Evolutionary conservation across 2,888 invertebrate species (phyloP).

Genomic region (Cistogaster globosa): DNA sequence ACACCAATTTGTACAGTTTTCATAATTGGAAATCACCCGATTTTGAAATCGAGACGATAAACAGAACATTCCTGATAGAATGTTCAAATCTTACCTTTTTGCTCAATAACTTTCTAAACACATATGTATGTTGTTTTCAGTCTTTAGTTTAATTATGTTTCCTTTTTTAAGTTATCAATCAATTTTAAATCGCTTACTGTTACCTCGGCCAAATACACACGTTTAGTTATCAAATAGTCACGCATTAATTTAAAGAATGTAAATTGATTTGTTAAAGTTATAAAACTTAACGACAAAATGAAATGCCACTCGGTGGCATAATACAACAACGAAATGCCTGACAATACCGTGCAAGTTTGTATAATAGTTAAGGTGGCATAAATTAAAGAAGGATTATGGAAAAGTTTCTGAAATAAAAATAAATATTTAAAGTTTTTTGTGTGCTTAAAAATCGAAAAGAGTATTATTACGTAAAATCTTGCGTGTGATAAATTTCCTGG

Average conservation of each 20-base stretch:
- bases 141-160: conserved; percentile 50
- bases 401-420: conserved; percentile 88
- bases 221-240: conserved; percentile 93
- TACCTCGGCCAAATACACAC: conserved; percentile 86
- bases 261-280: conserved; percentile 95
- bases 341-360: conserved; percentile 88
- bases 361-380: conserved; percentile 89
- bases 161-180: conserved; percentile 70
- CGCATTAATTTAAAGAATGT: conserved; percentile 94
- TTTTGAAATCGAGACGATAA: no score
- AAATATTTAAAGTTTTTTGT: not conserved
- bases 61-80: no score
- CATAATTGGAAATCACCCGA: no score
- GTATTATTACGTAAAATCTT: conserved; percentile 90
- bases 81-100: not conserved
- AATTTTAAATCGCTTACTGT: conserved; percentile 75
- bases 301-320: conserved; percentile 96
- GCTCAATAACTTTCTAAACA: not conserved
- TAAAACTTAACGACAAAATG: conserved; percentile 91
- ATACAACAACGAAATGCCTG: conserved; percentile 91
- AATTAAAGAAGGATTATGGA: conserved; percentile 92
- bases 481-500: conserved; percentile 92
- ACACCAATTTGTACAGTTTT: no score
- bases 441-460: not conserved
- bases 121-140: conserved; percentile 13